Evolutionary conservation across 2,888 invertebrate genomes (phyloP), one percentile per base, ranked within the genome.

Genomic region (Heliconius charithonia): DNA sequence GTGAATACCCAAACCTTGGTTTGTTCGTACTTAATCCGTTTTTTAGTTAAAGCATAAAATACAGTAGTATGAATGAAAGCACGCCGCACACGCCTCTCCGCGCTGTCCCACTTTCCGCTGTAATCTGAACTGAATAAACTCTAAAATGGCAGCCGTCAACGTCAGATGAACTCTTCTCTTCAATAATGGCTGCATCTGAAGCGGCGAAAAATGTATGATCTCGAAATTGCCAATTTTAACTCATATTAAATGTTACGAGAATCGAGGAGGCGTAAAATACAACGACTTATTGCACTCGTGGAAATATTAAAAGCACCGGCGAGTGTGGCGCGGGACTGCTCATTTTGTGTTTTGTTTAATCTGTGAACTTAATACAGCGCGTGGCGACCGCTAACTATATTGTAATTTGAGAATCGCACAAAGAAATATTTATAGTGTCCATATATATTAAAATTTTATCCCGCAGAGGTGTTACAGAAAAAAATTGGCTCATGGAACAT

Each of bases 181-280:
- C 41, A 74, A 74, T 74, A 74, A 63, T 45, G 25, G 37, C 74
- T 41, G 63, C 74, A 41, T 74, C 41, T 41, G 62, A 63, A 56
- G 56, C 72, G 72, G 41, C 63, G 41, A 74, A 74, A 74, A 74
- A 63, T 74, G 41, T 63, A 41, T 72, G 74, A 74, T 74, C 63
- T 63, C 41, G 63, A 74, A 74, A 74, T 74, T 74, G 74, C 25
- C 74, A 74, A 74, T 74, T 74, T 74, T 62, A 63, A 63, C 74
- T 63, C 74, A 45, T 74, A 74, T 63, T 74, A 74, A 74, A 74
- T 74, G 74, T 74, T 74, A 74, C 41, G 74, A 62, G 74, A 74
- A 45, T 74, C 74, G 63, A 62, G 62, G 62, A 73, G 27, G 62
- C 74, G 74, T 63, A 63, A 74, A 45, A 41, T 74, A 27, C 63